Evolutionary conservation across 2,888 invertebrate genomes (phyloP).

Genomic region (Nephrotoma appendiculata): DNA sequence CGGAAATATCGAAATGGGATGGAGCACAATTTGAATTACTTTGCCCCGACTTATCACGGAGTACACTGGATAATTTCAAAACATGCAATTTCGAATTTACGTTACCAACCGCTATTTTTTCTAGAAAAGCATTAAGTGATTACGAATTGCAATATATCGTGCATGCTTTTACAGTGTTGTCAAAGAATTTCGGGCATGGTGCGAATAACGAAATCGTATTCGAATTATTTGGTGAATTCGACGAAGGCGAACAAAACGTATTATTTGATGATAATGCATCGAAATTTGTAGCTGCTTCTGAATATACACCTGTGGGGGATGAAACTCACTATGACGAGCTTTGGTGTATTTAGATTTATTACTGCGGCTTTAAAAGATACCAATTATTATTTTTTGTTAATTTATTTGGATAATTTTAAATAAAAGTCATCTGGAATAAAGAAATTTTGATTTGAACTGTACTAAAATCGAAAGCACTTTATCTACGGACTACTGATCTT

Average conservation of each 20-base stretch:
- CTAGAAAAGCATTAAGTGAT: conserved; percentile 11
- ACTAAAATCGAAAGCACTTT: too few relatives aligned
- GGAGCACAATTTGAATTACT: conserved; percentile 22
- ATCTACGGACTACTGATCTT: too few relatives aligned
- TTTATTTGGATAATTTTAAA: too few relatives aligned
- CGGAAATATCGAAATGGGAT: conserved; percentile 22
- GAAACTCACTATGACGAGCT: conserved; percentile 47
- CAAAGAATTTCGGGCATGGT: conserved; percentile 24
- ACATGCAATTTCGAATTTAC: conserved; percentile 27
- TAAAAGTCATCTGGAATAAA: too few relatives aligned
- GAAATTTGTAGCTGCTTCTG: conserved; percentile 18
- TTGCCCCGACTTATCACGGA: conserved; percentile 25
- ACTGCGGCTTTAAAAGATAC: not conserved
- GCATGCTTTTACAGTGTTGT: conserved; percentile 25
- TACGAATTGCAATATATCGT: conserved; percentile 28
- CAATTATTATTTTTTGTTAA: too few relatives aligned
- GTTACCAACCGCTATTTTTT: conserved; percentile 20
- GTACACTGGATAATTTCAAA: conserved; percentile 23
- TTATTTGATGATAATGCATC: conserved; percentile 26
- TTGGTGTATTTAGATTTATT: conserved; percentile 41
- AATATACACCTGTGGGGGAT: conserved; percentile 18
- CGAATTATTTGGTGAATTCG: conserved; percentile 26
- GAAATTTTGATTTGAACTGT: too few relatives aligned
- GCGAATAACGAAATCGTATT: conserved; percentile 28
- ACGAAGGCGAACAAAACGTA: conserved; percentile 21